A percentile compares a stretch with the other conserved stretches of the same genome.
These are phyloP conservation scores for Beroe forskalii DNA, from an alignment of 37 sponge, comb jelly and placozoan genomes.

Conservation along the genomic window DNA sequence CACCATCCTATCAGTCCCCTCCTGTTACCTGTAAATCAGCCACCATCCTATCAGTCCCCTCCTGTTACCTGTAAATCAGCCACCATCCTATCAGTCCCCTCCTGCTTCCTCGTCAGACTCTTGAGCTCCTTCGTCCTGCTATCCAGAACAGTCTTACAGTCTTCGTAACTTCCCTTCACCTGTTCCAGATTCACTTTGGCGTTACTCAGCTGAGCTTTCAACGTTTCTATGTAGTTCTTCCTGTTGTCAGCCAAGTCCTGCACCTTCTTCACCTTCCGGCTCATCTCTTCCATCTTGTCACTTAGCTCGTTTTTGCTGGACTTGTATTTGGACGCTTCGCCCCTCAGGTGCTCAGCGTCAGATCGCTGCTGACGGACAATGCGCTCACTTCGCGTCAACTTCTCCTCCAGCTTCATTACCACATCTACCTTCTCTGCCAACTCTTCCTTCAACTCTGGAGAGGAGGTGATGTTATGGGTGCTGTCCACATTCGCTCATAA, in stretches of 20 bases:
- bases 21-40: no score
- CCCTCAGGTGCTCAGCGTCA: not conserved
- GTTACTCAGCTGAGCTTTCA: not conserved
- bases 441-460: not conserved
- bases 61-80: slow-evolving; percentile 11
- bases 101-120: not conserved
- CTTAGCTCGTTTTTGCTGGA: not conserved
- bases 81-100: not conserved
- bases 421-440: not conserved
- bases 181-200: not conserved
- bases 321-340: not conserved
- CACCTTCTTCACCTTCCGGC: not conserved
- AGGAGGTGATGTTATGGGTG: not conserved
- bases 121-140: not conserved
- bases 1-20: no score
- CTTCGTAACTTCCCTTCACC: not conserved
- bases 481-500: no score
- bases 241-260: slow-evolving; percentile 37
- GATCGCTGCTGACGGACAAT: not conserved
- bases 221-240: slow-evolving; percentile 29
- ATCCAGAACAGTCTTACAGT: not conserved
- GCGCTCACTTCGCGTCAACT: not conserved
- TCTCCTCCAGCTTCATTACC: not conserved
- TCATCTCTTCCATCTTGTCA: not conserved
- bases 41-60: no score